Evolutionary conservation across 2,113 vertebrate genomes (phyloP).

Genomic region (Nycticryphes semicollaris): DNA sequence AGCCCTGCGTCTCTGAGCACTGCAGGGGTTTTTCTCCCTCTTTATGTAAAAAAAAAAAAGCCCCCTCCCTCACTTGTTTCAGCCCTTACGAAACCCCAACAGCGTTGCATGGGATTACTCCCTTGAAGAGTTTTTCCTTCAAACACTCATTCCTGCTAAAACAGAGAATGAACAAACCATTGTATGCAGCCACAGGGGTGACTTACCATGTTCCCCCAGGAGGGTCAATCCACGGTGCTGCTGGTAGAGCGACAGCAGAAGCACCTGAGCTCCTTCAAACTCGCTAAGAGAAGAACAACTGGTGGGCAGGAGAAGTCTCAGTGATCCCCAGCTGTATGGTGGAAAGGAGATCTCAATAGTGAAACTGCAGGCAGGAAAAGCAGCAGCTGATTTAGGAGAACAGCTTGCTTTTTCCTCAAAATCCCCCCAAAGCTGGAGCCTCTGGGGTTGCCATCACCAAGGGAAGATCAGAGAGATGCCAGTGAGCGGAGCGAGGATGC

Average conservation of each 20-base stretch:
- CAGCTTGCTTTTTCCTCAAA: not conserved
- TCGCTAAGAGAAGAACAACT: not conserved
- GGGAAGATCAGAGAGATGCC: not conserved
- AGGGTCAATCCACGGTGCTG: fast-evolving
- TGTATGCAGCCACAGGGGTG: not conserved
- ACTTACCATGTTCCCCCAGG: not conserved
- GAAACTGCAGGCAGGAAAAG: not conserved
- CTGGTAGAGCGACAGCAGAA: not conserved
- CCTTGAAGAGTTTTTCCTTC: not conserved
- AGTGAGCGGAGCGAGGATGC: fast-evolving
- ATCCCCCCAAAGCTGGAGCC: not conserved
- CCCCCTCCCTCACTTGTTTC: not conserved
- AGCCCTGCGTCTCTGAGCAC: not conserved
- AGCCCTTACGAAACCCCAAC: not conserved
- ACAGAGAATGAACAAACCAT: fast-evolving
- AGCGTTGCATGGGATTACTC: fast-evolving
- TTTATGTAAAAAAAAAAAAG: not conserved
- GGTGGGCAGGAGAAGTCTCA: not conserved
- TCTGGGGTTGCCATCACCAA: not conserved
- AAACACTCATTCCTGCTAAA: not conserved
- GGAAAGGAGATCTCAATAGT: not conserved
- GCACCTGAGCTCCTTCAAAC: not conserved
- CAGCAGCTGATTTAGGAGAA: not conserved
- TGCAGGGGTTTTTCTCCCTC: not conserved
- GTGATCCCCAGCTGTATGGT: fast-evolving